These are phyloP conservation scores for Drosophila baimaii DNA, from an alignment of 1,140 invertebrate species.

Conservation along the genomic window DNA sequence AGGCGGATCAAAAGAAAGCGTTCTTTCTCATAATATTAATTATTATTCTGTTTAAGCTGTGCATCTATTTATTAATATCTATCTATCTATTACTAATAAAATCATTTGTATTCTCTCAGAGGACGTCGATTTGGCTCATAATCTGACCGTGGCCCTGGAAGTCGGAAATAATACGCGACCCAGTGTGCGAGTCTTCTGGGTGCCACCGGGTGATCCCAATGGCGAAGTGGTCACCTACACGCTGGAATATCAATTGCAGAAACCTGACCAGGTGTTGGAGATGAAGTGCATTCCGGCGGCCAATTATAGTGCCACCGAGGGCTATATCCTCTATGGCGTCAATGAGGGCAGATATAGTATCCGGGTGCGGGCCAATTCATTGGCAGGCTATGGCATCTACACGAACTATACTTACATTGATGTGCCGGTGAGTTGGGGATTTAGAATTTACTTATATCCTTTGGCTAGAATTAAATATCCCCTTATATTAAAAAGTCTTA, in stretches of 20 bases:
- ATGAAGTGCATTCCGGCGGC: slow-evolving; percentile 85
- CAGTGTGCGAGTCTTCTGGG: slow-evolving; percentile 89
- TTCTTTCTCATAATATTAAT: too few relatives aligned
- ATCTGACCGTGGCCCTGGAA: slow-evolving; percentile 34
- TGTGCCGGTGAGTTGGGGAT: slow-evolving; percentile 85
- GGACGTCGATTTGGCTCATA: slow-evolving; percentile 44
- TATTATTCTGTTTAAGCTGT: too few relatives aligned
- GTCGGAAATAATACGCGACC: slow-evolving; percentile 69
- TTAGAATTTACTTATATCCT: too few relatives aligned
- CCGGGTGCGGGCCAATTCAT: slow-evolving; percentile 90
- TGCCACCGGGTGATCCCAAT: slow-evolving; percentile 92
- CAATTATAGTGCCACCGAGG: slow-evolving; percentile 61
- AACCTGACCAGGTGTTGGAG: slow-evolving; percentile 74
- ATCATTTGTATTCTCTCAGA: slow-evolving; percentile 35
- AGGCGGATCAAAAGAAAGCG: too few relatives aligned
- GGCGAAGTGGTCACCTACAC: slow-evolving; percentile 93
- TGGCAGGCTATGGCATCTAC: slow-evolving; percentile 90
- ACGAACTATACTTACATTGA: slow-evolving; percentile 87
- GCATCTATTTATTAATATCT: too few relatives aligned
- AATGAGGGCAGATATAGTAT: slow-evolving; percentile 94
- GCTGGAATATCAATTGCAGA: slow-evolving; percentile 89
- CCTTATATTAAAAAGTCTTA: too few relatives aligned
- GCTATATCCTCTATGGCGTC: slow-evolving; percentile 85
- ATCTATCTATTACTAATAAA: not conserved
- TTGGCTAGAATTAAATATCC: too few relatives aligned